These are phyloP conservation scores for Rynchops niger DNA, from an alignment of 2,113 vertebrate genomes.

Conservation along the genomic window DNA sequence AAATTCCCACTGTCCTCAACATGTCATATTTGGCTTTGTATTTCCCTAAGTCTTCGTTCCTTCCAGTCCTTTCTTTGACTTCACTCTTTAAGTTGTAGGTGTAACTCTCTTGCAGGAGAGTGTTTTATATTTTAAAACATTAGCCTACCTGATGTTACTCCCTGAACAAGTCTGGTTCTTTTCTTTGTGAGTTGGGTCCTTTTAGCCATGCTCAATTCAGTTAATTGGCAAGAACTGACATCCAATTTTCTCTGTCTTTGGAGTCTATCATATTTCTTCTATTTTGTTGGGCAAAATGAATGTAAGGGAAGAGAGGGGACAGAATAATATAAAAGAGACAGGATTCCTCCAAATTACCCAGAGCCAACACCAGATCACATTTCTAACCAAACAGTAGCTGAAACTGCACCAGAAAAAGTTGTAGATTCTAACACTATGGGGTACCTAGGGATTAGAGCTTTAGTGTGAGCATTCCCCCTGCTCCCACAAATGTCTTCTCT, in stretches of 20 bases:
- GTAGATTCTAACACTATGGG: conserved; percentile 19
- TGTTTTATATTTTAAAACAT: not conserved
- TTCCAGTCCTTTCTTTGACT: not conserved
- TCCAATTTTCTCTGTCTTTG: conserved; percentile 16
- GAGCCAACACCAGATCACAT: conserved; percentile 26
- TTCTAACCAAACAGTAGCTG: conserved; percentile 54
- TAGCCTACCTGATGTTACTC: not conserved
- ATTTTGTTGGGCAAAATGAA: not conserved
- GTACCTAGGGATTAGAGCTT: conserved; percentile 48
- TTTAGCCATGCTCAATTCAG: conserved; percentile 9
- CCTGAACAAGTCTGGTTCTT: not conserved
- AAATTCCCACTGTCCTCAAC: not conserved
- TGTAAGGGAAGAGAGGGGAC: not conserved
- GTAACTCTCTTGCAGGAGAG: not conserved
- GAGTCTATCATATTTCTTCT: conserved; percentile 26
- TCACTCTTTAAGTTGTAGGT: not conserved
- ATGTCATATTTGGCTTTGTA: not conserved
- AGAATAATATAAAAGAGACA: not conserved
- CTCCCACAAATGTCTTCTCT: conserved; percentile 17
- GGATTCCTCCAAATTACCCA: not conserved
- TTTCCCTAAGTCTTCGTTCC: not conserved
- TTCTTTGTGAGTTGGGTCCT: conserved; percentile 8
- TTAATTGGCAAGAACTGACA: not conserved
- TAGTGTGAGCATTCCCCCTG: conserved; percentile 6
- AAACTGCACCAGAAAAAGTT: not conserved